phyloP scores from a whole-genome alignment of 1,140 invertebrate species.

The Epicauta chinensis region DNA sequence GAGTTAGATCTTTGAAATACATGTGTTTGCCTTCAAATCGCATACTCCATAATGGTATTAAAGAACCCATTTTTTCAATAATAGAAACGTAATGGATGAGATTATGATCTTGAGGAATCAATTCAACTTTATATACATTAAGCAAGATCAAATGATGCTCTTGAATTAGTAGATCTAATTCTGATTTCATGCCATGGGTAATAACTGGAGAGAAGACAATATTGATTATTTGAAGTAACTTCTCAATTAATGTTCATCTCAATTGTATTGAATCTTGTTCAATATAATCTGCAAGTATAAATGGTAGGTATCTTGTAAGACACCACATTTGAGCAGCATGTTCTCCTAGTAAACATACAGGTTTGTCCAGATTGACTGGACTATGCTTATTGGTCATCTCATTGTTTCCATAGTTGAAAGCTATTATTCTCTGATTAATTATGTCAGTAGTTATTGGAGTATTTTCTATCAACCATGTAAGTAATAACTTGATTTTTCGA shows the following conservation, averaged over 20 bases:
- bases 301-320: neutral
- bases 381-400: neutral
- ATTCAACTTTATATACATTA: neutral
- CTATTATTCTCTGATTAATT: neutral
- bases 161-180: no score
- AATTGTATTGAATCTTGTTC: neutral
- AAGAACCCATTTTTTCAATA: no score
- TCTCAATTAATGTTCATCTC: neutral
- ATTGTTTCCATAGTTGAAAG: neutral
- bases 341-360: neutral
- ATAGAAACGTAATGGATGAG: no score
- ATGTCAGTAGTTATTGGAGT: constrained; percentile 1
- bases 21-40: no score
- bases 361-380: neutral
- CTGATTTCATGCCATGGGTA: no score
- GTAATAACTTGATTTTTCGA: constrained; percentile 5
- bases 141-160: neutral
- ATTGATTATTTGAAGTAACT: neutral
- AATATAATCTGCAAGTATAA: neutral
- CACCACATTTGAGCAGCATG: neutral
- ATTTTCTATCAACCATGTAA: neutral
- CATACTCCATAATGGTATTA: no score
- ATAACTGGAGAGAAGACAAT: neutral
- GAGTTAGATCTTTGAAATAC: no score
- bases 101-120: neutral